phyloP scores from a whole-genome alignment of 1,140 invertebrate genomes.

The Caerostris darwini region DNA sequence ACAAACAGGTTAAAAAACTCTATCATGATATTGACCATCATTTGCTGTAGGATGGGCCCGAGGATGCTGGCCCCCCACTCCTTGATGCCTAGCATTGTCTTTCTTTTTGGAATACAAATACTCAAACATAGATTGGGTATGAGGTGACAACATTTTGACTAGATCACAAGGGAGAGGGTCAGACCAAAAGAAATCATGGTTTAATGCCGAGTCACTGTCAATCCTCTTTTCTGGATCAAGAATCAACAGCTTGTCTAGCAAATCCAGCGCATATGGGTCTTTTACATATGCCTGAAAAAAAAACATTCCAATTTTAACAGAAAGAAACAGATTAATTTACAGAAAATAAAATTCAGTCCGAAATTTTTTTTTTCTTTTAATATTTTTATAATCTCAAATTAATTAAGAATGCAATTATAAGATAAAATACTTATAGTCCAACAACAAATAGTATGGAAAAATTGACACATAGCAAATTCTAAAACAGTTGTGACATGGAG shows the following conservation, averaged over 20 bases:
- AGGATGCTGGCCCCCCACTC: slow-evolving; percentile 79
- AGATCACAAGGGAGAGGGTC: slow-evolving; percentile 97
- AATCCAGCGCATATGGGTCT: slow-evolving; percentile 94
- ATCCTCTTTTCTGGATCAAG: slow-evolving; percentile 95
- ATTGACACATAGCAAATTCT: too few relatives aligned
- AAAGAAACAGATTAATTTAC: too few relatives aligned
- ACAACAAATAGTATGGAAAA: too few relatives aligned
- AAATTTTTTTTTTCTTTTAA: too few relatives aligned
- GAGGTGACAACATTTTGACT: slow-evolving; percentile 95
- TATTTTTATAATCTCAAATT: too few relatives aligned
- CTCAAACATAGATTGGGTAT: slow-evolving; percentile 98
- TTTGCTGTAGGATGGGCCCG: slow-evolving; percentile 81
- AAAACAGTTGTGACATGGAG: too few relatives aligned
- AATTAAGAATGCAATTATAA: too few relatives aligned
- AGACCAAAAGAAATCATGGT: slow-evolving; percentile 99
- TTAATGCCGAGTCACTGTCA: slow-evolving; percentile 95
- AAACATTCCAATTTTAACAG: neutral
- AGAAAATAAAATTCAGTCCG: too few relatives aligned
- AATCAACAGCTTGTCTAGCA: slow-evolving; percentile 95
- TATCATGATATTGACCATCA: slow-evolving; percentile 89
- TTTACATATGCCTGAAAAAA: slow-evolving; percentile 89
- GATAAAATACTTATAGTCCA: too few relatives aligned
- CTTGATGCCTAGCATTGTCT: slow-evolving; percentile 76
- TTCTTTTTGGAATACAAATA: slow-evolving; percentile 89
- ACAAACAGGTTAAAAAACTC: slow-evolving; percentile 86